These are phyloP conservation scores for Mythimna pallens DNA, from an alignment of 2,888 invertebrate species.

Conservation along the genomic window DNA sequence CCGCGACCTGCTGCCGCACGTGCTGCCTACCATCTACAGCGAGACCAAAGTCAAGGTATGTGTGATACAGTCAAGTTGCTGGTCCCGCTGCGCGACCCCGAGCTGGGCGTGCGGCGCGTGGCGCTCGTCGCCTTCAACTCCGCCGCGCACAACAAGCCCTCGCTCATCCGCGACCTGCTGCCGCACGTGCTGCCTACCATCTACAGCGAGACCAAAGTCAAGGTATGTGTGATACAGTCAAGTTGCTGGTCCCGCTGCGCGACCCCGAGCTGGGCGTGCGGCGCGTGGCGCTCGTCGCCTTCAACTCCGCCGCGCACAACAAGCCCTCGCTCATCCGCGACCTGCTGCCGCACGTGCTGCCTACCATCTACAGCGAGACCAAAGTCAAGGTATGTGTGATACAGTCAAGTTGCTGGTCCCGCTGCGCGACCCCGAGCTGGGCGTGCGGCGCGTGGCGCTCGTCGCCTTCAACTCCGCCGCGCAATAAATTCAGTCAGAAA, in stretches of 20 bases:
- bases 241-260: no score
- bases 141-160: slow-evolving; percentile 99
- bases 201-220: slow-evolving; percentile 97
- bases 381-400: slow-evolving; percentile 82
- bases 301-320: slow-evolving; percentile 96
- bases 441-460: slow-evolving; percentile 98
- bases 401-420: slow-evolving; percentile 92
- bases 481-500: no score
- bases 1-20: slow-evolving; percentile 96
- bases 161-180: slow-evolving; percentile 97
- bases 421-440: slow-evolving; percentile 97
- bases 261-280: no score
- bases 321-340: slow-evolving; percentile 98
- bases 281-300: no score
- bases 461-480: slow-evolving; percentile 99
- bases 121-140: no score
- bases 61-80: no score
- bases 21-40: slow-evolving; percentile 97
- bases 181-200: slow-evolving; percentile 97
- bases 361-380: slow-evolving; percentile 98
- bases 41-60: slow-evolving; percentile 94
- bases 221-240: neutral
- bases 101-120: no score
- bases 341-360: slow-evolving; percentile 96
- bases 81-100: no score